Evolutionary conservation across 2,888 invertebrate species (phyloP), one percentile per base, ranked within the genome.

Genomic region (Eurytoma adleriae): DNA sequence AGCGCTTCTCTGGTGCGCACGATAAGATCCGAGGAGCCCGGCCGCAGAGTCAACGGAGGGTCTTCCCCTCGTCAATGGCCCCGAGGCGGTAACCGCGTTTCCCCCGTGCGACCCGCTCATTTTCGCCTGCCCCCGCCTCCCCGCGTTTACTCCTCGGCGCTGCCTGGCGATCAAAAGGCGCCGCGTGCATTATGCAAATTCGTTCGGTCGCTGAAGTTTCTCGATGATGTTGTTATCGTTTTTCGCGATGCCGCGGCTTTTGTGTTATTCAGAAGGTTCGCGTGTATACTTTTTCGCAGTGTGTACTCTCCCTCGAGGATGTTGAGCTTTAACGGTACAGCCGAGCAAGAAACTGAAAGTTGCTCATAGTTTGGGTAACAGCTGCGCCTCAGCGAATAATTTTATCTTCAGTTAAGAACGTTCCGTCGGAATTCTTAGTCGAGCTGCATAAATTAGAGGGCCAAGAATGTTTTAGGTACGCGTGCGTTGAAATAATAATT

Each of bases 11-110:
- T 73, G 74, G n/a, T n/a, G n/a, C n/a, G n/a, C 71, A 78, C 78
- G 87, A 88, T 88, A 87, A 87, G 85, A 87, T 86, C 85, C 82
- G 1, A 4, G 30, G 30, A 40, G 40, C 12, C 14, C 56, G 13
- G 27, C 27, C 27, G 24, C 20, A 50, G 27, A 61, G n/a, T 30
- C 30, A 64, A 69, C 27, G 40, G 30, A 30, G 4, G 30, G 30
- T 2, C 30, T 4, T 30, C 30, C 30, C 16, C 69, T 69, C 52
- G 61, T 76, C 62, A 62, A 69, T 54, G 52, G 69, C 69, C 62
- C 48, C 16, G 30, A 62, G 76, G 62, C 50, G 40, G 68, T 68
- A 64, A 69, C 61, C 67, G 24, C 27, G 59, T 68, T 69, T 69
- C 40, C 10, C 30, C 40, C 14, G 48, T 12, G 27, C 48, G 52